Evolutionary conservation across 1,140 invertebrate genomes (phyloP), one percentile per base, ranked within the genome.

Genomic region (Aphaenogaster ashmeadi): DNA sequence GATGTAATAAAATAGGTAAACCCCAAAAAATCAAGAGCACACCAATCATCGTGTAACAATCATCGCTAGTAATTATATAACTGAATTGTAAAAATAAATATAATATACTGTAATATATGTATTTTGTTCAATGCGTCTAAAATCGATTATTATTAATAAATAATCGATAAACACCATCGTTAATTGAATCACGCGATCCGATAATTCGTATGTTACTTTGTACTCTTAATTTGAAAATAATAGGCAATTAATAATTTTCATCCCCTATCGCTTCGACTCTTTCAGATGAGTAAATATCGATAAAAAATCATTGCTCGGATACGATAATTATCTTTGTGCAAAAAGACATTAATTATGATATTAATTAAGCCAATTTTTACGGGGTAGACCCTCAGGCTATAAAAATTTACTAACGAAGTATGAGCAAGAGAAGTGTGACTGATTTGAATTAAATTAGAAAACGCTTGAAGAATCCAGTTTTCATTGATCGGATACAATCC

Each of bases 371-470:
- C 18, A 18, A 15, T 52, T 58, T 13, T 38, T 41, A 21, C 7
- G 0, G 7, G 11, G 41, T 13, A 1, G 2, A 36, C 15, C 50
- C 18, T 38, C 11, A 27, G 13, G 15, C 7, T 36, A 15, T 5
- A 54, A 33, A 38, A 80, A 54, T 54, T 54, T 69, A 54, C 11
- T 44, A 47, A 41, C 8, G n/a, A 60, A 56, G 36, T 47, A n/a
- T 44, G 9, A 81, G 21, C 15, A 7, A 56, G 8, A 38, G 41
- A 36, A 83, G 8, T 15, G 21, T 13, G 7, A 72, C 13, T 47
- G 54, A 18, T 60, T 60, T 83, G 41, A 83, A 58, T 74, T 72
- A 38, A 83, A 83, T 83, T 74, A 60, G 44, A 72, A 47, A 41
- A 74, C 54, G 38, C 52, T 79, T 79, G 33, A 4, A 69, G 62